phyloP scores from a whole-genome alignment of 37 sponge, comb jelly and placozoan genomes.

The Ianthella basta region DNA sequence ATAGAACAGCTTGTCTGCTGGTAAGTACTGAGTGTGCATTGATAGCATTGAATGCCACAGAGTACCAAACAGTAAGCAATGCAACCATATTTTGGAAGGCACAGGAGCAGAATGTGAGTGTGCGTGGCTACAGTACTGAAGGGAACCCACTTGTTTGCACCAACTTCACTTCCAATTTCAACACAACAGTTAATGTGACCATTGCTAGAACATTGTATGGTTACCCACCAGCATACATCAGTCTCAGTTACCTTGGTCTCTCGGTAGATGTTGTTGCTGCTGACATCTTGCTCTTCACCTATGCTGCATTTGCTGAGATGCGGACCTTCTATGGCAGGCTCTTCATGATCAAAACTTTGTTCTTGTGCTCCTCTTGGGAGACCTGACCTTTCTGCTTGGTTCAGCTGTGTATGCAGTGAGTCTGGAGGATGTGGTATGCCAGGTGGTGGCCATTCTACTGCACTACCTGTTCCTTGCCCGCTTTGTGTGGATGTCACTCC shows the following conservation, averaged over 20 bases:
- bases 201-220: neutral
- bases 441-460: too few species aligned
- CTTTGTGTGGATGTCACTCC: too few species aligned
- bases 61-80: neutral
- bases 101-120: neutral
- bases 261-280: constrained; percentile 43
- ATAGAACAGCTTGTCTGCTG: too few species aligned
- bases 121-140: neutral
- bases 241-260: constrained; percentile 51
- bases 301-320: constrained; percentile 46
- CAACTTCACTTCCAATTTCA: neutral
- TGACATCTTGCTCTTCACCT: constrained; percentile 42
- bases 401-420: too few species aligned
- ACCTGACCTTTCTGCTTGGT: too few species aligned
- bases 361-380: too few species aligned
- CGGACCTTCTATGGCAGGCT: constrained; percentile 45
- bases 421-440: too few species aligned
- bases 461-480: too few species aligned
- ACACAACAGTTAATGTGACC: neutral
- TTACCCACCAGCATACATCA: neutral
- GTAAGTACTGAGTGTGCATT: neutral
- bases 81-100: neutral
- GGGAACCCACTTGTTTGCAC: neutral
- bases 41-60: neutral
- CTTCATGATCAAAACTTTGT: constrained; percentile 56